Base-by-base conservation (phyloP, 2,797 vertebrate species). In the Danio aesculapii region DNA sequence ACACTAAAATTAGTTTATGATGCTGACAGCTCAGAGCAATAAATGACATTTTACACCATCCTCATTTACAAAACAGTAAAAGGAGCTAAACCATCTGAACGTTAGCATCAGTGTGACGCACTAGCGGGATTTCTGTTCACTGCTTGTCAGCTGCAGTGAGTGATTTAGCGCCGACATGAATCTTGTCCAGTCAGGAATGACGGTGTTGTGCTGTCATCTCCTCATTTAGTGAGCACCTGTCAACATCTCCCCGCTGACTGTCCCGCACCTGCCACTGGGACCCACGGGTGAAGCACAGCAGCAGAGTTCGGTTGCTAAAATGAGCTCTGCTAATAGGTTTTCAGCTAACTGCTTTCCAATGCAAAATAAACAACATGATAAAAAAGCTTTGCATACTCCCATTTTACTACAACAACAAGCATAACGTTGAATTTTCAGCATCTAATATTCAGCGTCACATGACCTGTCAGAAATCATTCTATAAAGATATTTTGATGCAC, bases 151-250 rank as follows among this genome's bases (percentile, higher is more conserved):
- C 39, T 52, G 14, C 5, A 8, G 21, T 39, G 47, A 16, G 39
- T n/a, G 7, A 17, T 53, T 3, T 53, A 52, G 41, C 53, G 39
- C 11, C 52, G 49, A 41, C 21, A 53, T 39, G 21, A 13, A 39
- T 69, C 47, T n/a, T 52, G 67, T 69, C 67, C 21, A 52, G 39
- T 69, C 21, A 53, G 47, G 49, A 52, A 1, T 11, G 49, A 69
- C 50, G 47, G 47, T 39, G 67, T 19, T 69, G 67, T 16, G 21
- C 49, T 52, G 49, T 70, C 67, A 53, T 6, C n/a, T 67, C 67
- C 79, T 82, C 62, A 81, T 75, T 83, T 68, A 82, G 75, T 57
- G 75, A 43, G 57, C 63, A 82, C 77, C 70, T 75, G 64, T 52
- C 66, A 47, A 39, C 14, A 49, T 57, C 43, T 49, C 61, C 19